Conservation (phyloP, 2,888 invertebrate genomes). For the Erynnis tages region DNA sequence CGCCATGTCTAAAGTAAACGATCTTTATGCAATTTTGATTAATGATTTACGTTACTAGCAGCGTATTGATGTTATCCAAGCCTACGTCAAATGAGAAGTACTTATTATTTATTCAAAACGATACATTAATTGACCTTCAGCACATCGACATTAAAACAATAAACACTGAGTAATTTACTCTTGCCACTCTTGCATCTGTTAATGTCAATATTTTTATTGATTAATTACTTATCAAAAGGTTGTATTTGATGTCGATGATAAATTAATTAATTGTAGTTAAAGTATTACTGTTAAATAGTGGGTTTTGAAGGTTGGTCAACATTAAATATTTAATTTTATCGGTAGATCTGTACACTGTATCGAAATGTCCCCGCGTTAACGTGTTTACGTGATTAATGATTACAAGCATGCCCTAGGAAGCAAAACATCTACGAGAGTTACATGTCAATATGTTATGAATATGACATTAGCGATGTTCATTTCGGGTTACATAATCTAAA, state of each 20-base stretch:
- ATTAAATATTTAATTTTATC: constrained; percentile 2
- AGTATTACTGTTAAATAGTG: too few species aligned
- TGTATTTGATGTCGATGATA: too few species aligned
- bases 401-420: background rate
- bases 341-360: constrained; percentile 9
- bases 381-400: constrained; percentile 16
- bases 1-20: constrained; percentile 8
- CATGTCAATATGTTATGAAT: constrained; percentile 5
- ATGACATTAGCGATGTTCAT: background rate
- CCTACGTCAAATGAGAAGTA: background rate
- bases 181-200: too few species aligned
- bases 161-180: too few species aligned
- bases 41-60: constrained; percentile 9
- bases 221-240: too few species aligned
- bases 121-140: background rate
- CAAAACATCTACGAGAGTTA: background rate
- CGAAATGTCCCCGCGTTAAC: constrained; percentile 5
- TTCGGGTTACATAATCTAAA: background rate
- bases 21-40: constrained; percentile 18
- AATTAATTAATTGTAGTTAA: too few species aligned
- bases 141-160: too few species aligned
- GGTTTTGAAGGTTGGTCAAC: too few species aligned
- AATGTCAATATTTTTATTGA: too few species aligned
- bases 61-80: constrained; percentile 9
- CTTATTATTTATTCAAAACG: background rate